phyloP scores from a whole-genome alignment of 1,140 invertebrate genomes.

The Agraylea sexmaculata region DNA sequence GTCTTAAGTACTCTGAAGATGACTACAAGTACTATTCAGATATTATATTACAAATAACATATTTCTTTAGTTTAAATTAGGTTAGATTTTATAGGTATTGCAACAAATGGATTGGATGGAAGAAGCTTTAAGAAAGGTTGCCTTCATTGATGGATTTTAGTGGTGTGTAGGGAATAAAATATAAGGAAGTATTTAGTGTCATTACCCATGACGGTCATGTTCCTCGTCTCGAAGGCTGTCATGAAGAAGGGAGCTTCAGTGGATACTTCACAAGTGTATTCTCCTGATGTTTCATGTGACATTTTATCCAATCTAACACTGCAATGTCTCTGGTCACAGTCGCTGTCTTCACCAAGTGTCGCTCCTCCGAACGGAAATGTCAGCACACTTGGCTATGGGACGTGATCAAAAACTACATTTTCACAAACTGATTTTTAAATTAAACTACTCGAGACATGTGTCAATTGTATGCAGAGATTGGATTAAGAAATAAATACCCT shows the following conservation, averaged over 20 bases:
- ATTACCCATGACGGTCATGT: slow-evolving; percentile 51
- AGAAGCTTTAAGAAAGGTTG: background rate
- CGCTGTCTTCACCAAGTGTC: slow-evolving; percentile 23
- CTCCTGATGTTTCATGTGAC: slow-evolving; percentile 39
- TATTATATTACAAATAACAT: background rate
- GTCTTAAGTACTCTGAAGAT: background rate
- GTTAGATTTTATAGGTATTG: background rate
- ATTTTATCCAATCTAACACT: slow-evolving; percentile 40
- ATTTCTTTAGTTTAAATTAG: background rate
- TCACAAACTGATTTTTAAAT: too few species aligned
- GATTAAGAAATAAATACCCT: too few species aligned
- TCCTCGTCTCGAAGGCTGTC: slow-evolving; percentile 43
- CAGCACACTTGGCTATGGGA: slow-evolving; percentile 16
- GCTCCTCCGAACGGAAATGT: slow-evolving; percentile 16
- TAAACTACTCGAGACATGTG: too few species aligned
- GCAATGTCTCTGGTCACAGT: slow-evolving; percentile 40
- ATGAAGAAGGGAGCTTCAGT: slow-evolving; percentile 52
- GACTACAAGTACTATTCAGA: background rate
- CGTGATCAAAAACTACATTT: too few species aligned
- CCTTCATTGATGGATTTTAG: background rate
- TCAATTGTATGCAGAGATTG: too few species aligned
- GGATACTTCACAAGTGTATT: slow-evolving; percentile 51
- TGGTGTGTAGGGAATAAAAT: background rate
- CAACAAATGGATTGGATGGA: background rate
- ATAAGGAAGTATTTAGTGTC: background rate